Evolutionary conservation across 2,888 invertebrate genomes (phyloP), one percentile per base, ranked within the genome.

Genomic region (Calliphora vomitoria): DNA sequence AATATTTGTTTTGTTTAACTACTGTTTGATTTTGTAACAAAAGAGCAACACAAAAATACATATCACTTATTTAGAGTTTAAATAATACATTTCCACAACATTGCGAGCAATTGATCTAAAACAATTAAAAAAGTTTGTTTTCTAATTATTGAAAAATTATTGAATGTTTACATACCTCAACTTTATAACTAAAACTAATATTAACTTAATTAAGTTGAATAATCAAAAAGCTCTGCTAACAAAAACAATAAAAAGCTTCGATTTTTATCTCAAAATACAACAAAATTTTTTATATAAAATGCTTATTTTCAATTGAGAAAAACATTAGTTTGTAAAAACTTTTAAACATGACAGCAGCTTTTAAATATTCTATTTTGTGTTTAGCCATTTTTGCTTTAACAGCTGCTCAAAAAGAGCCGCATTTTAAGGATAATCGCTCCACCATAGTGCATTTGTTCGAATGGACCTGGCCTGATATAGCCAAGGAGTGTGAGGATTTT

Each of bases 381-480:
- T 3, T 68, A 5, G 18, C 8, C 15, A 20, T 20, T 31, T 13
- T 47, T 1, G 15, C 18, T 1, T 18, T 50, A 13, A n/a, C 5
- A 1, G 38, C 13, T n/a, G 80, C 86, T 18, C 88, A 89, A 58
- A 87, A 88, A 20, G 71, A 89, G 31, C 86, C 90, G 38, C 55
- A 89, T 79, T 89, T 89, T 62, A 94, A 93, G 5, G 90, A 92
- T 0, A 95, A 95, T 38, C 94, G 95, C 15, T 94, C 94, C 8
- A 95, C 95, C 0, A 96, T 97, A 93, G 96, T 96, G 0, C 96
- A 96, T 90, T 93, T 96, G 44, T 96, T 96, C 89, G 97, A 97
- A 92, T 97, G 97, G 97, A 96, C 96, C 93, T 97, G 96, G 95
- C 93, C 94, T 15, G 97, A 97, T 90, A 96, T 97, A 58, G 97